Base-by-base conservation (phyloP, 2,888 invertebrate species). In the Cordilura impudica region DNA sequence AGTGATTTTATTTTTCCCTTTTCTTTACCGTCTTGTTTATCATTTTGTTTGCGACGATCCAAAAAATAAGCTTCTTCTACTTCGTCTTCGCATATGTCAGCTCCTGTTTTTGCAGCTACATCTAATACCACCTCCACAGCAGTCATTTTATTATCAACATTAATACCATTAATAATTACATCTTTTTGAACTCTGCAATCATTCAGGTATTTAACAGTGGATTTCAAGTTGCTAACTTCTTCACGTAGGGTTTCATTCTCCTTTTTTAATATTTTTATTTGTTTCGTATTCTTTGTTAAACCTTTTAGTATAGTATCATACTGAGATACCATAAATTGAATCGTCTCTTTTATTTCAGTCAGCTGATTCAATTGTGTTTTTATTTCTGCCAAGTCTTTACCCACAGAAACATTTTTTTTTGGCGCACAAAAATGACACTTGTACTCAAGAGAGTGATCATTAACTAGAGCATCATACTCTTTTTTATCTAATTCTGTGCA, bases 311-410 rank as follows among this genome's bases (percentile, higher is more conserved):
- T 63, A 4, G 47, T 19, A 63, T 63, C 51, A 16, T 51, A 51
- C 19, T 63, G 39, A 10, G 31, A 63, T 18, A 47, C 16, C 61
- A 63, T 49, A 63, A 63, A 63, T 4, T 29, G 45, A 23, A 63
- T 31, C 5, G 61, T 63, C 18, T 63, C 16, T 29, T 63, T 49
- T 5, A 63, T 29, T 2, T 63, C 29, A 26, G n/a, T 21, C 35
- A 63, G 12, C 23, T 60, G 23, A 21, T 23, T 26, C n/a, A 60
- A 43, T 14, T 43, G 21, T 23, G 43, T 23, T 43, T 60, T 60
- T 43, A 60, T 60, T 7, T 60, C 65, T 35, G 23, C 8, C 29
- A 29, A 31, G 14, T 54, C 53, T 10, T 31, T 54, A 14, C 5
- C 29, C 4, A 26, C 14, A 12, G n/a, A 21, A 10, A 39, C 19